phyloP scores from a whole-genome alignment of 2,797 vertebrate genomes.

The Netta rufina region DNA sequence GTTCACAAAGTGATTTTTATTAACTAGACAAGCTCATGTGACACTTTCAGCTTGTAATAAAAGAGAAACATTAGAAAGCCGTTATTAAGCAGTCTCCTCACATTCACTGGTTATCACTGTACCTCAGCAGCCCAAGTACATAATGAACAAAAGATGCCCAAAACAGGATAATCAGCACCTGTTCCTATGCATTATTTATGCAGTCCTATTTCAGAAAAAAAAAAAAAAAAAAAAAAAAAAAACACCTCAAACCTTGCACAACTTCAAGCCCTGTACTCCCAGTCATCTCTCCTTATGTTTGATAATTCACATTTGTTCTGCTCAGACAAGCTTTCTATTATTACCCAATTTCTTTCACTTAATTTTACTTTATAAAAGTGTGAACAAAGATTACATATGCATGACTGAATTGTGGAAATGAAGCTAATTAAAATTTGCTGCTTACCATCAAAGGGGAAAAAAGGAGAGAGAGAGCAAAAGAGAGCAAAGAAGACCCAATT shows the following conservation, averaged over 20 bases:
- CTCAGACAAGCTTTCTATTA: conserved; percentile 80
- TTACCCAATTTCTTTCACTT: conserved; percentile 77
- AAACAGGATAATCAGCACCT: conserved; percentile 66
- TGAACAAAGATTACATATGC: conserved; percentile 79
- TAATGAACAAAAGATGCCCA: conserved; percentile 58
- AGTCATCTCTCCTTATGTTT: conserved; percentile 46
- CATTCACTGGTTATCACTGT: conserved; percentile 60
- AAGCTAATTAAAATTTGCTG: conserved; percentile 75
- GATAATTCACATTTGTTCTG: conserved; percentile 77
- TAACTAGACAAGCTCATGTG: conserved; percentile 45
- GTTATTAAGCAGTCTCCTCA: conserved; percentile 62
- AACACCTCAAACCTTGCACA: conserved; percentile 50
- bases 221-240: too few relatives aligned
- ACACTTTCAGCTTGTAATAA: conserved; percentile 46
- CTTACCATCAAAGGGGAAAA: conserved; percentile 66
- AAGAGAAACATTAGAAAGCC: conserved; percentile 46
- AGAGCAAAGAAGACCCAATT: conserved; percentile 31
- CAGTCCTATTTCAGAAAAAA: conserved; percentile 24
- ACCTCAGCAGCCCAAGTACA: conserved; percentile 47
- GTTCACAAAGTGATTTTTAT: conserved; percentile 55
- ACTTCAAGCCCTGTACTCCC: conserved; percentile 60
- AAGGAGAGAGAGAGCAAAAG: conserved; percentile 31
- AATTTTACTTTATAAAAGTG: conserved; percentile 75
- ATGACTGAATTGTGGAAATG: conserved; percentile 73
- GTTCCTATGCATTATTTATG: conserved; percentile 65